phyloP scores from a whole-genome alignment of 2,888 invertebrate genomes.

The Leucania comma region DNA sequence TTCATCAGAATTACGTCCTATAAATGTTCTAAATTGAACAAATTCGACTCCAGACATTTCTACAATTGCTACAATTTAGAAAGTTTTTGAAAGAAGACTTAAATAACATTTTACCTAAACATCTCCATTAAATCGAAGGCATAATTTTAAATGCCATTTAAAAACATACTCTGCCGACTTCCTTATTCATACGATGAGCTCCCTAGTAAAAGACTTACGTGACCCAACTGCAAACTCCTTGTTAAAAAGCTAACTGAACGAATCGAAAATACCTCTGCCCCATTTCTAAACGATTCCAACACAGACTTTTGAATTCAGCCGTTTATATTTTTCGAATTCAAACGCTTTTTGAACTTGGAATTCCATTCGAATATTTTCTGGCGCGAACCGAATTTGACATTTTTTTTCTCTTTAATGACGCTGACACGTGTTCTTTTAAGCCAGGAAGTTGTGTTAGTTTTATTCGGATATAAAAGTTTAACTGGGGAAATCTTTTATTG shows the following conservation, averaged over 20 bases:
- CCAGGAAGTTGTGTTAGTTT: slow-evolving; percentile 67
- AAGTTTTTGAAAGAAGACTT: slow-evolving; percentile 22
- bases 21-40: neutral
- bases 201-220: slow-evolving; percentile 76
- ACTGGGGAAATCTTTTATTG: slow-evolving; percentile 59
- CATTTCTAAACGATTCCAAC: slow-evolving; percentile 51
- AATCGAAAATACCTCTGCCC: slow-evolving; percentile 66
- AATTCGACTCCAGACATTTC: neutral
- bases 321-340: slow-evolving; percentile 59
- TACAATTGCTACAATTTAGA: slow-evolving; percentile 1
- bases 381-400: slow-evolving; percentile 68
- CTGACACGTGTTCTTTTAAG: slow-evolving; percentile 62
- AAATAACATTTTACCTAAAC: slow-evolving; percentile 59
- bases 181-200: slow-evolving; percentile 70
- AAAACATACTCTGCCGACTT: slow-evolving; percentile 66
- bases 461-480: slow-evolving; percentile 68
- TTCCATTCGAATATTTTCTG: slow-evolving; percentile 68
- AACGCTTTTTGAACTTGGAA: slow-evolving; percentile 70
- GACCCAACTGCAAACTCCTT: slow-evolving; percentile 68
- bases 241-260: slow-evolving; percentile 66
- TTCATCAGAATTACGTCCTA: neutral
- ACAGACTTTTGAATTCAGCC: slow-evolving; percentile 60
- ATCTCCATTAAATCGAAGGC: slow-evolving; percentile 63
- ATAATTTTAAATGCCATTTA: slow-evolving; percentile 67
- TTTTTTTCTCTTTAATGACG: slow-evolving; percentile 60